Conservation (phyloP, 2,888 invertebrate species). For the Timema podura region DNA sequence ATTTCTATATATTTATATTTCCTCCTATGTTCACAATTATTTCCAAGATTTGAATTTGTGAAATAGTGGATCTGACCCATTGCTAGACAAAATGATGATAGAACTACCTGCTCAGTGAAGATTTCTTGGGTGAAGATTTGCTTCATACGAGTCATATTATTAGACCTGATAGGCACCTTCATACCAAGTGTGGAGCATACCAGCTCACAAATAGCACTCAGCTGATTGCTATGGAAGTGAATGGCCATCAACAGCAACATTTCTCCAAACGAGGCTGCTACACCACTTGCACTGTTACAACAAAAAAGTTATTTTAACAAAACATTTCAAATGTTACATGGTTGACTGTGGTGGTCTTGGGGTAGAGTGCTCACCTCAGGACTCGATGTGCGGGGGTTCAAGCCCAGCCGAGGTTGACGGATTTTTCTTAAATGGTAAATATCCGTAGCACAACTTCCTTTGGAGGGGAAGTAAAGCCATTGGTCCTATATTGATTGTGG, state of each 20-base stretch:
- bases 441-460: too few species aligned
- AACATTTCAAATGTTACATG: not conserved
- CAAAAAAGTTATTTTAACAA: not conserved
- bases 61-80: too few species aligned
- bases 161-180: constrained; percentile 85
- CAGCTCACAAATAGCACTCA: constrained; percentile 87
- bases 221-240: constrained; percentile 93
- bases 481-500: too few species aligned
- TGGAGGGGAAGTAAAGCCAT: too few species aligned
- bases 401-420: too few species aligned
- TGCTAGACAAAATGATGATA: not conserved
- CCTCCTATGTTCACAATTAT: too few species aligned
- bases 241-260: constrained; percentile 94
- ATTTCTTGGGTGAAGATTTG: constrained; percentile 95
- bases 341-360: not conserved
- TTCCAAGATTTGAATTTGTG: too few species aligned
- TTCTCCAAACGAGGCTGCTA: constrained; percentile 88
- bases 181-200: constrained; percentile 93
- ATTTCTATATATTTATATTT: too few species aligned
- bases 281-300: constrained; percentile 66
- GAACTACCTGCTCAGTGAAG: constrained; percentile 82
- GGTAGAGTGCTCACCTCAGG: too few species aligned
- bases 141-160: constrained; percentile 83
- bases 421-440: too few species aligned
- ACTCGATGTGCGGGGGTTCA: too few species aligned